Conservation (phyloP, 2,113 vertebrate species). For the Datnioides undecimradiatus region DNA sequence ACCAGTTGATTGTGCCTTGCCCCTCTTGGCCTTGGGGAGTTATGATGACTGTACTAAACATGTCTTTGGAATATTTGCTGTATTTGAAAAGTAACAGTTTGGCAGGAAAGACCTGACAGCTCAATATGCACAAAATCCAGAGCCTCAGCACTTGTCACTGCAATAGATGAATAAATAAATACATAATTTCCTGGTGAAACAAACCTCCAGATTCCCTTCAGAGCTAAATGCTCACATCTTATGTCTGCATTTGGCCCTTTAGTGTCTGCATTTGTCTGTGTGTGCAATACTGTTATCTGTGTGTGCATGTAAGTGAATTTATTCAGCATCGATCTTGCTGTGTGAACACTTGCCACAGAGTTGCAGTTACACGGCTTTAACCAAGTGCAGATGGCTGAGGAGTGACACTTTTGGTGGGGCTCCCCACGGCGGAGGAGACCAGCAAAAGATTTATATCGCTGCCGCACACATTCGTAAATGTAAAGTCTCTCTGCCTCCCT, state of each 20-base stretch:
- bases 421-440: conserved; percentile 41
- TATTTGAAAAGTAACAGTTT: background rate
- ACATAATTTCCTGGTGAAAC: background rate
- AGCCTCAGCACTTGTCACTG: background rate
- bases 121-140: background rate
- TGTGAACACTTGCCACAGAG: conserved; percentile 65
- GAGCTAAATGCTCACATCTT: background rate
- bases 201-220: background rate
- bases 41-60: conserved; percentile 4
- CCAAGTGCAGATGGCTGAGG: conserved; percentile 74
- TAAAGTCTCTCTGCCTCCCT: conserved; percentile 14
- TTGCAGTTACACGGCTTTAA: conserved; percentile 73
- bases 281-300: conserved; percentile 9
- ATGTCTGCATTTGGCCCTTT: background rate
- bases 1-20: background rate
- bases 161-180: conserved; percentile 4
- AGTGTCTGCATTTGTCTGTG: conserved; percentile 4
- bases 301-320: conserved; percentile 29
- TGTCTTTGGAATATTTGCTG: conserved; percentile 8
- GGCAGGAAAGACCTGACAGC: background rate
- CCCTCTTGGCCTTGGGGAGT: conserved; percentile 24
- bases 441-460: conserved; percentile 53
- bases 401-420: conserved; percentile 62
- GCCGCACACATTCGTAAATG: conserved; percentile 48
- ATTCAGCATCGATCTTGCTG: conserved; percentile 47